Base-by-base conservation (phyloP, 2,113 vertebrate genomes). In the Phalacrocorax carbo region DNA sequence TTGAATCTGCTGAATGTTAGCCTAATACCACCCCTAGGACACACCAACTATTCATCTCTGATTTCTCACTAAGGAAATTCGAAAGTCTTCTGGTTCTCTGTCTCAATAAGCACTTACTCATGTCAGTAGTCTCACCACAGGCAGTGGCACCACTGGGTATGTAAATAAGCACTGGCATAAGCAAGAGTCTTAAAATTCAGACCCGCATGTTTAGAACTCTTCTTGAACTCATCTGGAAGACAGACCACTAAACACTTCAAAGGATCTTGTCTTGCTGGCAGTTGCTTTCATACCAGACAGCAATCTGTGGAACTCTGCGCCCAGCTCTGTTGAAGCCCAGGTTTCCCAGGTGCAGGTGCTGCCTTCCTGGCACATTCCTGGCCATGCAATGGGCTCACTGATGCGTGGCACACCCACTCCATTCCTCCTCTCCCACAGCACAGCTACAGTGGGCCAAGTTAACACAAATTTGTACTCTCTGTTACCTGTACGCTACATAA, bases 151-250 rank as follows among this genome's bases (percentile, higher is more conserved):
- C 93, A 61, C 58, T 27, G 20, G 58, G 36, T 85, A 92, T 5
- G 40, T 51, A 95, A 96, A 87, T 30, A 83, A 1, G 26, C 44
- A 48, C 25, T 64, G 88, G 85, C 26, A 93, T 60, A 71, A 82
- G 51, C 48, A 61, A 76, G n/a, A 64, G 54, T 30, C 71, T 95
- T 51, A 80, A 76, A 72, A 87, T 64, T 82, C 75, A 93, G 95
- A 85, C 26, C 26, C 44, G 64, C 70, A 46, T 23, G 80, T 90
- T 88, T 29, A 92, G 83, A 77, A 90, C 92, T 92, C 78, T 82
- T 76, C 73, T 84, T 89, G 92, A 90, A 65, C 91, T 89, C 94
- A 88, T 88, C 48, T 87, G 89, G 61, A 91, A 87, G 57, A 93
- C 89, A 94, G 77, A 89, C 76, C 81, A 71, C 94, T 72, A 14